phyloP scores from a whole-genome alignment of 2,888 invertebrate genomes.

The Thysanoteuthis rhombus region DNA sequence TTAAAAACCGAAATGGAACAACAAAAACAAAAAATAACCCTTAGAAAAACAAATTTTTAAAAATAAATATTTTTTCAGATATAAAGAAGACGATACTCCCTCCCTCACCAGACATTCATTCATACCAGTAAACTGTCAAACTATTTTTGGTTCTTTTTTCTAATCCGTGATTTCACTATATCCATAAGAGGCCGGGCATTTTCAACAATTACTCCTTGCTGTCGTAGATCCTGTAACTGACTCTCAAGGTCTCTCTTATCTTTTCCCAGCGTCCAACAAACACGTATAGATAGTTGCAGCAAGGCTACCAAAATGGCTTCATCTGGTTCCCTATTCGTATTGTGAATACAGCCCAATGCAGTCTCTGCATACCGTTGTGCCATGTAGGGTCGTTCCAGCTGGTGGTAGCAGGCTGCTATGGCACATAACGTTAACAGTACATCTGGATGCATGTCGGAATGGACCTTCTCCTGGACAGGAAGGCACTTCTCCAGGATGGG shows the following conservation, averaged over 20 bases:
- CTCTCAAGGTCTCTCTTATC: conserved; percentile 63
- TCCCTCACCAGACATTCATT: not conserved
- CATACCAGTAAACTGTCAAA: not conserved
- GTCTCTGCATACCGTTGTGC: conserved; percentile 62
- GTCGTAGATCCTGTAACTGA: conserved; percentile 43
- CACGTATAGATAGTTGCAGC: conserved; percentile 57
- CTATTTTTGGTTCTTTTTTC: conserved; percentile 15
- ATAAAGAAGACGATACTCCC: not conserved
- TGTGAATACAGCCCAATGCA: conserved; percentile 53
- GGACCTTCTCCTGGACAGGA: conserved; percentile 63
- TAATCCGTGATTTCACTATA: conserved; percentile 13
- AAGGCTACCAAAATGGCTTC: conserved; percentile 59
- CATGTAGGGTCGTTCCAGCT: conserved; percentile 53
- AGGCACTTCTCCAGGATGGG: conserved; percentile 60
- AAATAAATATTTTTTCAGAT: not conserved
- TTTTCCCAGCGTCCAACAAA: conserved; percentile 64
- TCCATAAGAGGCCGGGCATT: not conserved
- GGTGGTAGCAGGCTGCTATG: conserved; percentile 58
- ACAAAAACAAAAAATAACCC: not conserved
- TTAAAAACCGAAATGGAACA: not conserved
- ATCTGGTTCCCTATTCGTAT: conserved; percentile 43
- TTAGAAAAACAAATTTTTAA: not conserved
- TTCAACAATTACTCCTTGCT: not conserved
- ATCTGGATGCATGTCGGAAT: conserved; percentile 54
- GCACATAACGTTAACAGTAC: conserved; percentile 62